A percentile compares a stretch with the other conserved stretches of the same genome.
Evolutionary conservation across 2,113 vertebrate genomes (phyloP).

Genomic region (Menidia beryllina): DNA sequence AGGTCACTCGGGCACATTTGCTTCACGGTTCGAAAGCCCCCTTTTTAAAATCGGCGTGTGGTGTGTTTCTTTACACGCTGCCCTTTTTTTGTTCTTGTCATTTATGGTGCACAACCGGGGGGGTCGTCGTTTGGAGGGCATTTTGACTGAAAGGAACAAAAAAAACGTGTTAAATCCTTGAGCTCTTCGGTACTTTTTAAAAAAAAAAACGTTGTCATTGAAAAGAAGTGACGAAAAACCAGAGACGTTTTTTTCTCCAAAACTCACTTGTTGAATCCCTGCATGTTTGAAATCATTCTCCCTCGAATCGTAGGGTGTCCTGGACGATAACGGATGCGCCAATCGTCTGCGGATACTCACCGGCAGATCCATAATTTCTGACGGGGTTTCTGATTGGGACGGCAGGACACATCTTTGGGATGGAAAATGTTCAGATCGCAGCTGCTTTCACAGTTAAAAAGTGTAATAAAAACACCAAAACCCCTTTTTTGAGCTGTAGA

Average conservation of each 20-base stretch:
- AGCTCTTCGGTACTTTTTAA: slow-evolving; percentile 15
- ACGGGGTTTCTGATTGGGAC: neutral
- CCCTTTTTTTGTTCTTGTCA: neutral
- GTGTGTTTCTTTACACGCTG: neutral
- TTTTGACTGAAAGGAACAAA: neutral
- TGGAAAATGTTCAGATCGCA: slow-evolving; percentile 1
- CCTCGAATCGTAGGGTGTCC: slow-evolving; percentile 28
- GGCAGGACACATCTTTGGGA: neutral
- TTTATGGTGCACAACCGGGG: neutral
- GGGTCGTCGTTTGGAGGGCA: neutral
- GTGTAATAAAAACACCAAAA: slow-evolving; percentile 14
- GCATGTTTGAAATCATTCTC: slow-evolving; percentile 27
- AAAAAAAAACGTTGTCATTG: slow-evolving; percentile 13
- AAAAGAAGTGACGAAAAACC: too few relatives aligned
- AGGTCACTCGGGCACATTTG: slow-evolving; percentile 8
- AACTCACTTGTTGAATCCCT: neutral
- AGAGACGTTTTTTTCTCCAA: too few relatives aligned
- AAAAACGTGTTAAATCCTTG: slow-evolving; percentile 20
- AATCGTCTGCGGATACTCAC: neutral
- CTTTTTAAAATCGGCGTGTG: neutral
- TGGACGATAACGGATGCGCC: neutral
- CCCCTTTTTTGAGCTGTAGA: slow-evolving; percentile 26
- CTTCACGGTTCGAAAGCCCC: neutral
- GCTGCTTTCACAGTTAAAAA: slow-evolving; percentile 28
- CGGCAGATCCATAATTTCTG: neutral